Conservation (phyloP, 1,140 invertebrate species). For the Drosophila leontia region DNA sequence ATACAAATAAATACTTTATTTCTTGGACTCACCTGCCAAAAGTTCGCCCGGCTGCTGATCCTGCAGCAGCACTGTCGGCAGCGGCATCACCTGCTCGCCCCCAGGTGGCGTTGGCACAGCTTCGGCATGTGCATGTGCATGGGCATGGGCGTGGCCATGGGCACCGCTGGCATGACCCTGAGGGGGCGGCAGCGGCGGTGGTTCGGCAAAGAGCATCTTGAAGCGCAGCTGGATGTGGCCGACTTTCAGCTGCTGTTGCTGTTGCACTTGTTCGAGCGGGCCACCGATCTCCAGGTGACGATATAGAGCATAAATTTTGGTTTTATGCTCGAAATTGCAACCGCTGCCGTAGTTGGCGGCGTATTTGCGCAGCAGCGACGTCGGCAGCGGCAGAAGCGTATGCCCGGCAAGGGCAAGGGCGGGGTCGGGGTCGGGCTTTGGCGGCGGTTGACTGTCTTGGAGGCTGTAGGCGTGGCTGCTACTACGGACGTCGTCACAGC, state of each 20-base stretch:
- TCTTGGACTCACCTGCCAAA: slow-evolving; percentile 59
- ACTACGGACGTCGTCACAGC: slow-evolving; percentile 35
- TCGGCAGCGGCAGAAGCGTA: slow-evolving; percentile 54
- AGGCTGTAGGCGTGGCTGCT: slow-evolving; percentile 53
- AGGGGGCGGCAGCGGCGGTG: slow-evolving; percentile 42
- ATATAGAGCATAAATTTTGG: slow-evolving; percentile 84
- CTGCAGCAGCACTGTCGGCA: slow-evolving; percentile 54
- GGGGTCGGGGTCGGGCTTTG: slow-evolving; percentile 9
- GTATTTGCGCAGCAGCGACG: slow-evolving; percentile 56
- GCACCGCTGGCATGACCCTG: slow-evolving; percentile 32
- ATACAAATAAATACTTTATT: not conserved
- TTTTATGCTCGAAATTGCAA: slow-evolving; percentile 79
- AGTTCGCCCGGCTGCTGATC: slow-evolving; percentile 62
- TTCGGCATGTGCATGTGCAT: slow-evolving; percentile 15
- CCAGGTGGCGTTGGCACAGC: slow-evolving; percentile 11
- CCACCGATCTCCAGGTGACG: slow-evolving; percentile 77
- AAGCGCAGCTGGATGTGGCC: slow-evolving; percentile 65
- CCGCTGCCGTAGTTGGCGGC: slow-evolving; percentile 66
- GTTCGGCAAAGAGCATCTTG: slow-evolving; percentile 74
- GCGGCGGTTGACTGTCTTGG: slow-evolving; percentile 1
- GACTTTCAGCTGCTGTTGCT: slow-evolving; percentile 81
- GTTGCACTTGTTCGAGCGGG: slow-evolving; percentile 79
- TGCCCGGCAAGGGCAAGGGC: slow-evolving; percentile 31
- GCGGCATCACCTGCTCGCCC: slow-evolving; percentile 32
- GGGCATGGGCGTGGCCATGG: slow-evolving; percentile 31